Conservation (phyloP, 2,113 vertebrate genomes). For the Acanthisitta chloris region DNA sequence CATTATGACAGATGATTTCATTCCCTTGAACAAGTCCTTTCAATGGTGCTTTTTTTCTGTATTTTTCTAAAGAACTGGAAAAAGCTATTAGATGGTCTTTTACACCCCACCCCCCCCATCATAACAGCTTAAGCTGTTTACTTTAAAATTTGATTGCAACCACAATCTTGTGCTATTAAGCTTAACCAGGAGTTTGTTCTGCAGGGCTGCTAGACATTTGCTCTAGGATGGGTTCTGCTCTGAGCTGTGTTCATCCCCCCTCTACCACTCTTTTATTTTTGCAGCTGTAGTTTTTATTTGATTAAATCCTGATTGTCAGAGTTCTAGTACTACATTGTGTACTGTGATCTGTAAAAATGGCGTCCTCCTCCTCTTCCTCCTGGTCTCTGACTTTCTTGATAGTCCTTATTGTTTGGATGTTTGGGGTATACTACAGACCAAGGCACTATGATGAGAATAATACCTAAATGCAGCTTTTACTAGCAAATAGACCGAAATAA, state of each 20-base stretch:
- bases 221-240: not conserved
- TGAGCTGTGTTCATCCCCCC: not conserved
- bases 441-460: not conserved
- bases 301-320: not conserved
- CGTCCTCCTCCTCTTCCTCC: not conserved
- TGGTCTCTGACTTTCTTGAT: not conserved
- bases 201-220: not conserved
- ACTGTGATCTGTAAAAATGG: not conserved
- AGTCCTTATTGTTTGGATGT: not conserved
- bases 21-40: not conserved
- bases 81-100: not conserved
- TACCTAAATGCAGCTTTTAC: not conserved
- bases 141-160: not conserved
- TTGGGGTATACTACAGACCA: not conserved
- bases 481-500: not conserved
- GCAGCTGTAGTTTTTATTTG: not conserved
- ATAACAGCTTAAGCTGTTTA: not conserved
- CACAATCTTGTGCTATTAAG: not conserved
- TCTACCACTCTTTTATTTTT: not conserved
- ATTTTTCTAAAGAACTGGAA: not conserved
- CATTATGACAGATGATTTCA: not conserved
- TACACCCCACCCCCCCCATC: not conserved
- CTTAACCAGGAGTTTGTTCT: not conserved
- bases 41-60: not conserved
- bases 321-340: not conserved